Evolutionary conservation across 2,888 invertebrate genomes (phyloP), one percentile per base, ranked within the genome.

Genomic region (Polymixis flavicincta): DNA sequence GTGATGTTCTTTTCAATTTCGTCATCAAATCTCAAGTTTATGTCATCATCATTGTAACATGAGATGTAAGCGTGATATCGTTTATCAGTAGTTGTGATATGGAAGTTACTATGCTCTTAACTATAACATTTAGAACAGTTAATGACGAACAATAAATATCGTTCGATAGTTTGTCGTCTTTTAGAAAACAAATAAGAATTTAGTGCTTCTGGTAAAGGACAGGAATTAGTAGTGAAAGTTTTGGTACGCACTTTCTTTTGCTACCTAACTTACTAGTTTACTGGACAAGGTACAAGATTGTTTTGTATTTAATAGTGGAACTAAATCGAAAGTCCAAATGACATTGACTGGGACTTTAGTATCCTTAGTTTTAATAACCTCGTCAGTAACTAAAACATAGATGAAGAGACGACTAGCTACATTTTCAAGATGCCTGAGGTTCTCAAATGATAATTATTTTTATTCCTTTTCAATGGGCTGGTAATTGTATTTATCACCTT

Each of bases 171-270:
- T n/a, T 59, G 22, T 57, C 55, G 48, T 22, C 22, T 61, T 60
- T 74, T 67, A 67, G 61, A 73, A 68, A 83, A 75, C 45, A 17
- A 52, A 25, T 68, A 50, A 67, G 28, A 72, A 74, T 71, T 66
- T 70, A 73, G 64, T 61, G 64, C 28, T 74, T 75, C 60, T 71
- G 50, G 60, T 52, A 17, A 25, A 50, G 63, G 52, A 67, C 42
- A 72, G 32, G 63, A 71, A 65, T 85, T 72, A 52, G 22, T 48
- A 66, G 82, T 37, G 85, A 75, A 85, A 72, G 76, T 76, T 69
- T 76, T 66, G 54, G 19, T 9, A 67, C n/a, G 55, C 50, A 68
- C 63, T 85, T 85, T 85, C 63, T 50, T 82, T 50, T 42, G 50
- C 60, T 74, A 37, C 52, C 19, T 25, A 55, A 63, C 74, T 61